Percentiles rank a stretch among this genome's conserved stretches.
These are phyloP conservation scores for Bombus superbus DNA, from an alignment of 1,140 invertebrate species.

Conservation along the genomic window DNA sequence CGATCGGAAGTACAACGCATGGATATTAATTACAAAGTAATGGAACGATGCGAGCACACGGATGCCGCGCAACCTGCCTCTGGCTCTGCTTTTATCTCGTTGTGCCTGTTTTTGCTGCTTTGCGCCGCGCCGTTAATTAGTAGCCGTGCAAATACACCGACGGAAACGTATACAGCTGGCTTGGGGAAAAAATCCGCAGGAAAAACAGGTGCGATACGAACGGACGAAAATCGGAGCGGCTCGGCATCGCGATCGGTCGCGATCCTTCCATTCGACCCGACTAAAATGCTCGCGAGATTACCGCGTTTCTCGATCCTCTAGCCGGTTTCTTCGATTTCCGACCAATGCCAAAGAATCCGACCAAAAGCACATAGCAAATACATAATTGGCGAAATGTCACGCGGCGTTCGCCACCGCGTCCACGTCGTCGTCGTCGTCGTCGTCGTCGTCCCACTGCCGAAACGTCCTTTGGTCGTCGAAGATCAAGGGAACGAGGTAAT, in stretches of 20 bases:
- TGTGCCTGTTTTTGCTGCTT: slow-evolving; percentile 3
- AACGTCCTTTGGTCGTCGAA: neutral
- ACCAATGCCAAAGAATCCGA: neutral
- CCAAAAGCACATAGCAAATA: neutral
- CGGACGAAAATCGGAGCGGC: neutral
- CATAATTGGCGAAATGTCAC: neutral
- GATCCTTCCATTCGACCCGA: neutral
- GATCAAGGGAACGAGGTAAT: too few species aligned
- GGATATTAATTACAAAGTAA: slow-evolving; percentile 30
- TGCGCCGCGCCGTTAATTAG: slow-evolving; percentile 14
- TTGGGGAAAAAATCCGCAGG: neutral
- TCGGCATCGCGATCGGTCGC: neutral
- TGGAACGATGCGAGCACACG: neutral
- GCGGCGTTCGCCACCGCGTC: neutral
- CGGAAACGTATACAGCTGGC: neutral
- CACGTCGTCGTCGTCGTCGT: too few species aligned
- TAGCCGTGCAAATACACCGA: slow-evolving; percentile 6
- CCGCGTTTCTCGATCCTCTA: neutral
- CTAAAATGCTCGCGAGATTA: neutral
- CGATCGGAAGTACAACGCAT: slow-evolving; percentile 7
- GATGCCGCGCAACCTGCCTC: neutral
- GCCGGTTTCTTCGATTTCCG: neutral
- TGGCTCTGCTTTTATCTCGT: neutral
- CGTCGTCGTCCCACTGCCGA: too few species aligned
- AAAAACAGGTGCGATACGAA: neutral